Evolutionary conservation across 1,140 invertebrate species (phyloP), one percentile per base, ranked within the genome.

Genomic region (Euschistus heros): DNA sequence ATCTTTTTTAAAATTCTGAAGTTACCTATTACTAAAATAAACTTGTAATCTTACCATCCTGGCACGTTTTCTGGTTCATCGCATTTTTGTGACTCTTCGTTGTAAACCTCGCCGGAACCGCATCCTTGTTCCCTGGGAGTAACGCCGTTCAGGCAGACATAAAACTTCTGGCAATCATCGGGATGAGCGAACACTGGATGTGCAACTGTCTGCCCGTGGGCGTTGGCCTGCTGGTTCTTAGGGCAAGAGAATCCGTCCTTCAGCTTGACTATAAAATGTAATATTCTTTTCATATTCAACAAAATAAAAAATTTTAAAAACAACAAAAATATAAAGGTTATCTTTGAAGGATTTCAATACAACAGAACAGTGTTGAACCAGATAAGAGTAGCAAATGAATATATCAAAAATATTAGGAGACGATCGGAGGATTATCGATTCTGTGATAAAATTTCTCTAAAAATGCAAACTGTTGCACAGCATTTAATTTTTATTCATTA

Each of bases 151-250:
- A 93, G 77, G 75, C 92, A 94, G 8, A 92, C 89, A 73, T 93
- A 92, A 80, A 91, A 89, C 65, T 89, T 88, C 75, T 91, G 89
- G 76, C 91, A 93, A 73, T 92, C 89, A 10, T 83, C 84, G 14
- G 88, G 88, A 76, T 94, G 88, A 2, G 89, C 80, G 75, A 85
- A 94, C 71, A 89, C 89, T n/a, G 91, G 89, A 76, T 93, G 91
- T 52, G 91, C 86, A 2, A 91, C 82, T 0, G 79, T 71, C 71
- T 85, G 86, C 24, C 89, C 89, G 69, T 85, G 82, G 7, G 80
- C 79, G 71, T 88, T 86, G 22, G 72, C 71, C 27, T 80, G 78
- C 46, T 77, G 75, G 54, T 86, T 83, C 75, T 84, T 88, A 52
- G 89, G 89, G 72, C 91, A 93, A 67, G 83, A 80, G 74, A 93